Percentiles rank a stretch among this genome's conserved stretches.
Evolutionary conservation across 2,113 vertebrate species (phyloP).

Genomic region (Macrotis lagotis): DNA sequence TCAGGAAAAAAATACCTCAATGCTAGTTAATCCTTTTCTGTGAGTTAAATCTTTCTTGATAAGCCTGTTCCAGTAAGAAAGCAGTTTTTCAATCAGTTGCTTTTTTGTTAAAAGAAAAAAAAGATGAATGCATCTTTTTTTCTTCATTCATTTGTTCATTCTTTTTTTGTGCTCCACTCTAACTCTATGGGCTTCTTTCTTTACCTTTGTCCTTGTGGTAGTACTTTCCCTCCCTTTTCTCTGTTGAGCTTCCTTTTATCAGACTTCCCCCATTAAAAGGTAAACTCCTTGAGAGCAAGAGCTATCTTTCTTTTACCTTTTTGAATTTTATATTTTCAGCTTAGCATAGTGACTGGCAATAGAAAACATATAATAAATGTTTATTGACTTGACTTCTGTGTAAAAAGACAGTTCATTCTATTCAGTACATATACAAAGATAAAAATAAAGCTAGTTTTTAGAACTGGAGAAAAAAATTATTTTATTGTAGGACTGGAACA

Average conservation of each 20-base stretch:
- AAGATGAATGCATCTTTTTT: not conserved
- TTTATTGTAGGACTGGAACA: not conserved
- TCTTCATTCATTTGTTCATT: not conserved
- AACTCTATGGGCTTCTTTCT: not conserved
- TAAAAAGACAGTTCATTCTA: not conserved
- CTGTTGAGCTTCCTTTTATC: not conserved
- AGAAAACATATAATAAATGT: not conserved
- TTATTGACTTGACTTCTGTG: not conserved
- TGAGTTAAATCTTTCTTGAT: not conserved
- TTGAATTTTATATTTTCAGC: not conserved
- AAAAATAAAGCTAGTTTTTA: not conserved
- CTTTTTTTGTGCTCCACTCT: not conserved
- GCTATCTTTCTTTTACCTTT: too few relatives aligned
- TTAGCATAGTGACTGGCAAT: not conserved
- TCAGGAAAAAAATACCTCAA: not conserved
- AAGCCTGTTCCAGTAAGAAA: not conserved
- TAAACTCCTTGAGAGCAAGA: not conserved
- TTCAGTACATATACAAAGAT: not conserved
- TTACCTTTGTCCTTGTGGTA: not conserved
- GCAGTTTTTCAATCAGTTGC: not conserved
- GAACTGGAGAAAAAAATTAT: not conserved
- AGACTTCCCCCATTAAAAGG: not conserved
- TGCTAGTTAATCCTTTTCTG: not conserved
- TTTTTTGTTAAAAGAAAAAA: not conserved
- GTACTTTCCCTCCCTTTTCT: not conserved